Evolutionary conservation across 2,888 invertebrate genomes (phyloP).

Genomic region (Leptinotarsa peninsularis): DNA sequence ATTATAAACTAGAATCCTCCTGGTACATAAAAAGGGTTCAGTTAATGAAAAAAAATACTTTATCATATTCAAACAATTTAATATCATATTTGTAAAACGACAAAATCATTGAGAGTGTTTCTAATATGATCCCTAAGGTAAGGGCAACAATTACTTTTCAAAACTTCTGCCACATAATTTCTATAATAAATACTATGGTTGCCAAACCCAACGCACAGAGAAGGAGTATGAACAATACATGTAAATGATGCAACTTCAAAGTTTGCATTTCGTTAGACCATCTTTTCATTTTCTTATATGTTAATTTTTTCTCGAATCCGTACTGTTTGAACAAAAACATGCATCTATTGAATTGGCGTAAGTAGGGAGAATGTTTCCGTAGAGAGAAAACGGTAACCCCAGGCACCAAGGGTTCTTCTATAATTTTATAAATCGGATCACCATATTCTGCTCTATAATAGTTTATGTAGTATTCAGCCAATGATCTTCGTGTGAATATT

Average conservation of each 20-base stretch:
- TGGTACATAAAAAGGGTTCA: too few relatives aligned
- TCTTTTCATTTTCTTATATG: not conserved
- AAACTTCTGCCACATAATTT: not conserved
- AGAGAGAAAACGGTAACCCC: slow-evolving; percentile 33
- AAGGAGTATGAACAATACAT: not conserved
- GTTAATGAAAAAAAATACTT: too few relatives aligned
- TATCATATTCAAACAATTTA: too few relatives aligned
- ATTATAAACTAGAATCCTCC: too few relatives aligned
- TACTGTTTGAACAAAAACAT: not conserved
- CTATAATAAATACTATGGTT: not conserved
- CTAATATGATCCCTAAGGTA: too few relatives aligned
- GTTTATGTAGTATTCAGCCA: slow-evolving; percentile 2
- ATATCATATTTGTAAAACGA: too few relatives aligned
- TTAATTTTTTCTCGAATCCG: not conserved
- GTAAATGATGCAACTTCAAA: not conserved
- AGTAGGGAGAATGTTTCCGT: slow-evolving; percentile 35
- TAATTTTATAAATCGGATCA: slow-evolving; percentile 29
- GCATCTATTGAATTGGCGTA: not conserved
- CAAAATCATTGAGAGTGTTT: too few relatives aligned
- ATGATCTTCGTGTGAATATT: not conserved
- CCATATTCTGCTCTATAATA: slow-evolving; percentile 4
- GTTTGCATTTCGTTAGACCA: not conserved
- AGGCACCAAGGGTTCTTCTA: slow-evolving; percentile 33
- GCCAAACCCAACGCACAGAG: not conserved
- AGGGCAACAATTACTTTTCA: too few relatives aligned